These are phyloP conservation scores for Rhaphigaster nebulosa DNA, from an alignment of 2,888 invertebrate genomes.

Conservation along the genomic window DNA sequence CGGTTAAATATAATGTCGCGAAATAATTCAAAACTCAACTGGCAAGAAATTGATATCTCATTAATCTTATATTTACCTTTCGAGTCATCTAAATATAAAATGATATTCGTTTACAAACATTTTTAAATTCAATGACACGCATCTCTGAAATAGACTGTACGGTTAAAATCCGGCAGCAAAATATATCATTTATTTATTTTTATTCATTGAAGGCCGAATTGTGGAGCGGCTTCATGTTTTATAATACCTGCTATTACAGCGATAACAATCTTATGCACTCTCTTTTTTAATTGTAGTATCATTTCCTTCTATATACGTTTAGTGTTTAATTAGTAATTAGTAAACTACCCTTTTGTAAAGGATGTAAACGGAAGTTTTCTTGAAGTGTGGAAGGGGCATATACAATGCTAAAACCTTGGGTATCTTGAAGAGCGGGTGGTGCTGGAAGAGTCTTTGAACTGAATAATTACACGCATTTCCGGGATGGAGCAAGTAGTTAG, in stretches of 20 bases:
- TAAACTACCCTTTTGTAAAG: neutral
- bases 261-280: neutral
- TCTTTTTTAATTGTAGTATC: neutral
- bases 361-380: neutral
- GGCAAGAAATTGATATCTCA: too few species aligned
- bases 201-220: neutral
- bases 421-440: neutral
- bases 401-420: neutral
- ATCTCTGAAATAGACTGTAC: too few species aligned
- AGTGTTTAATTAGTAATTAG: neutral
- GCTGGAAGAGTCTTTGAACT: slow-evolving; percentile 25
- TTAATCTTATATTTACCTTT: too few species aligned
- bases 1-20: too few species aligned
- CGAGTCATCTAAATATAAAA: too few species aligned
- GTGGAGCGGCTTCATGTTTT: too few species aligned
- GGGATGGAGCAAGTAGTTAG: neutral
- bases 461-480: slow-evolving; percentile 27
- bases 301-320: neutral
- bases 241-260: too few species aligned
- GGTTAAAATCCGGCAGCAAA: too few species aligned
- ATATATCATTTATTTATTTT: neutral
- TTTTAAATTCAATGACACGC: too few species aligned
- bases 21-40: too few species aligned
- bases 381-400: neutral
- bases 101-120: too few species aligned